Conservation (phyloP, 2,113 vertebrate species). For the Limanda limanda region DNA sequence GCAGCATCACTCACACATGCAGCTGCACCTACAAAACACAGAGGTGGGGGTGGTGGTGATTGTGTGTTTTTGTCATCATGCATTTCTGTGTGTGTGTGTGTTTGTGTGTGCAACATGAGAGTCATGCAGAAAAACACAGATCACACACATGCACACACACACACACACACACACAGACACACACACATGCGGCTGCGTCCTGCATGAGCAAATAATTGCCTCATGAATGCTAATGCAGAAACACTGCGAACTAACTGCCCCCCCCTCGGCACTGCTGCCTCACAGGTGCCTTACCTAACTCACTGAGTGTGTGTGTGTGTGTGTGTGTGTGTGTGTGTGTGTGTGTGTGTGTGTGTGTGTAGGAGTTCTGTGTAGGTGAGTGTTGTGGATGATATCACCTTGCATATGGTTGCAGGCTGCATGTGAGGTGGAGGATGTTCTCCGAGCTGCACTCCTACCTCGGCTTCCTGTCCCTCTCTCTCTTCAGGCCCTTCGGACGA, state of each 20-base stretch:
- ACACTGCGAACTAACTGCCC: conserved; percentile 50
- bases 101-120: background rate
- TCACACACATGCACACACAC: background rate
- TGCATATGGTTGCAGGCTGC: conserved; percentile 50
- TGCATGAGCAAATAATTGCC: conserved; percentile 48
- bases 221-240: conserved; percentile 73
- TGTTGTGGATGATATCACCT: conserved; percentile 69
- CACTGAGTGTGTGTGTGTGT: background rate
- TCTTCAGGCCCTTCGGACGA: too few species aligned
- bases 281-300: conserved; percentile 59
- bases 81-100: background rate
- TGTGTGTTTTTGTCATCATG: background rate
- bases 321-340: conserved; percentile 36
- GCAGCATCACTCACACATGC: conserved; percentile 35
- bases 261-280: conserved; percentile 19
- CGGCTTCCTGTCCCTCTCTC: too few species aligned
- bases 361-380: conserved; percentile 63
- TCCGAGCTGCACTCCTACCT: conserved; percentile 58
- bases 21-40: conserved; percentile 33
- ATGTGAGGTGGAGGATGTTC: conserved; percentile 49
- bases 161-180: too few species aligned
- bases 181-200: conserved; percentile 7
- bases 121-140: background rate
- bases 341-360: conserved; percentile 45
- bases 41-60: background rate